These are phyloP conservation scores for Leptinotarsa undecemlineata DNA, from an alignment of 1,140 invertebrate genomes.

Conservation along the genomic window DNA sequence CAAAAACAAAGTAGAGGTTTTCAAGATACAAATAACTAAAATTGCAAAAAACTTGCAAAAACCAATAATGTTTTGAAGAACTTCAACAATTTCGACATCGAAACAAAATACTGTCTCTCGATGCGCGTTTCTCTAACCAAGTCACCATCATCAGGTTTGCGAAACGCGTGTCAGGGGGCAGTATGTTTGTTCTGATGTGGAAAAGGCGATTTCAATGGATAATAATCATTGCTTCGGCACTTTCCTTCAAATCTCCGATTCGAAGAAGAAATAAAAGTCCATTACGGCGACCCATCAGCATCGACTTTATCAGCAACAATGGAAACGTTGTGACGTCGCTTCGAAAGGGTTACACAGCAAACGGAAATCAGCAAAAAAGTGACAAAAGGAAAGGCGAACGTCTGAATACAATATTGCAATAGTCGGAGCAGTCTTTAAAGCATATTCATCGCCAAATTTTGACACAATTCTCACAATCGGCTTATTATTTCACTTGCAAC, in stretches of 20 bases:
- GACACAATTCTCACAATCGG: slow-evolving; percentile 39
- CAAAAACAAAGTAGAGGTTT: too few relatives aligned
- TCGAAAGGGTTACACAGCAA: slow-evolving; percentile 43
- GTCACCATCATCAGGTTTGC: too few relatives aligned
- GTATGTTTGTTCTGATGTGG: too few relatives aligned
- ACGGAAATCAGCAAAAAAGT: slow-evolving; percentile 44
- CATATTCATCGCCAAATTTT: slow-evolving; percentile 39
- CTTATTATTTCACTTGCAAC: slow-evolving; percentile 34
- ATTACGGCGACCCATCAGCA: slow-evolving; percentile 22
- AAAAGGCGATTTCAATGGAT: too few relatives aligned
- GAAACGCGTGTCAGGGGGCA: too few relatives aligned
- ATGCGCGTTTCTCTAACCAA: too few relatives aligned
- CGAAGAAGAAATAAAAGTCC: slow-evolving; percentile 12
- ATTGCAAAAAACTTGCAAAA: too few relatives aligned
- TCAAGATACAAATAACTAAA: too few relatives aligned
- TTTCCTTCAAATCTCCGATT: neutral
- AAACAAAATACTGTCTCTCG: too few relatives aligned
- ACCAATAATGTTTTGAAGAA: too few relatives aligned
- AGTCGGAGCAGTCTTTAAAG: slow-evolving; percentile 41
- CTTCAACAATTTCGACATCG: too few relatives aligned
- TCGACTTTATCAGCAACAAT: slow-evolving; percentile 29
- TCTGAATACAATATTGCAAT: slow-evolving; percentile 39
- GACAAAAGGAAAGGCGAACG: slow-evolving; percentile 39
- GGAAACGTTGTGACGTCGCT: slow-evolving; percentile 19
- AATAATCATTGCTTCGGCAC: too few relatives aligned